A percentile compares a stretch with the other conserved stretches of the same genome.
phyloP scores from a whole-genome alignment of 2,888 invertebrate genomes.

The Tethea ocularis region DNA sequence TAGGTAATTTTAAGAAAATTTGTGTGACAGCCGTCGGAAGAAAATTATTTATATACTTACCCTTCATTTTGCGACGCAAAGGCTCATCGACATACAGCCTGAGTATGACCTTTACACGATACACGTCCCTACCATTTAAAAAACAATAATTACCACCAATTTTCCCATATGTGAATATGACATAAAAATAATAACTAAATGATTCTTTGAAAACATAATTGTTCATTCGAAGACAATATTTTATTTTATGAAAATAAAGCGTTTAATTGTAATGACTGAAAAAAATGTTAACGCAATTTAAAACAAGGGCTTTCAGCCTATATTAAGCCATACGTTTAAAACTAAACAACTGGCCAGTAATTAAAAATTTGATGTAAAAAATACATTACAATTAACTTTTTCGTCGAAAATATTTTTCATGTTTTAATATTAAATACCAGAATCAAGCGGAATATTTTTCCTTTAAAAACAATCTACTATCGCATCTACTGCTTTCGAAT shows the following conservation, averaged over 20 bases:
- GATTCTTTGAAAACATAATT: conserved; percentile 1
- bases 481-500: not conserved
- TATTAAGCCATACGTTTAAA: not conserved
- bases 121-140: not conserved
- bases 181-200: conserved; percentile 3
- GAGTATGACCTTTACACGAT: not conserved
- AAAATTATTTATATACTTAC: not conserved
- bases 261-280: not conserved
- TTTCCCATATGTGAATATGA: conserved; percentile 3
- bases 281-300: not conserved
- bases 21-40: not conserved
- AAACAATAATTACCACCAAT: not conserved
- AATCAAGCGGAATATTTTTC: not conserved
- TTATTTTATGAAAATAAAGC: conserved; percentile 1
- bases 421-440: not conserved
- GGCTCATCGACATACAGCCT: not conserved
- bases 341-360: not conserved
- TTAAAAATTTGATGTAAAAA: not conserved
- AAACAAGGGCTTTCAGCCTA: not conserved
- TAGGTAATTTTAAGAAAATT: not conserved
- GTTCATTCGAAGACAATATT: not conserved
- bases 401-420: not conserved
- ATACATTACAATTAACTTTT: not conserved
- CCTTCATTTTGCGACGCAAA: not conserved
- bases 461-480: not conserved